Conservation (phyloP, 2,113 vertebrate species). For the Eulemur rufifrons region DNA sequence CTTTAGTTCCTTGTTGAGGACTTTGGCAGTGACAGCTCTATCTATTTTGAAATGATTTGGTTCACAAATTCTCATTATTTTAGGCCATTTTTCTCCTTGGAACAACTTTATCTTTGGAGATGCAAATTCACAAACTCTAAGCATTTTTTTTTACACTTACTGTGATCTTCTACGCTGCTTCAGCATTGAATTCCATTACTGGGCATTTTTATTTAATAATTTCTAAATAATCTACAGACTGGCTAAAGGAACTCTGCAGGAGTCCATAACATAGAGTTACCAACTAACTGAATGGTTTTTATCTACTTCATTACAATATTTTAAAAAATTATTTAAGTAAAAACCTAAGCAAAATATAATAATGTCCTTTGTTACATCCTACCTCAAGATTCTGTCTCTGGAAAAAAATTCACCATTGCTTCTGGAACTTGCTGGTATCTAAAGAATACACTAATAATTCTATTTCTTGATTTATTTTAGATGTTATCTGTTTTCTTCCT, state of each 20-base stretch:
- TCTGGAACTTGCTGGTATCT: constrained; percentile 32
- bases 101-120: constrained; percentile 62
- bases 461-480: constrained; percentile 36
- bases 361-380: constrained; percentile 20
- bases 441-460: constrained; percentile 39
- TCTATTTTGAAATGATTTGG: constrained; percentile 53
- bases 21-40: constrained; percentile 38
- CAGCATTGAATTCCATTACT: constrained; percentile 34
- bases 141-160: constrained; percentile 27
- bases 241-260: not conserved
- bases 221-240: constrained; percentile 24
- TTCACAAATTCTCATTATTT: constrained; percentile 59
- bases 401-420: constrained; percentile 34
- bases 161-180: constrained; percentile 18
- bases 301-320: constrained; percentile 1
- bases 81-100: constrained; percentile 36
- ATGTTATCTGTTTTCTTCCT: constrained; percentile 23
- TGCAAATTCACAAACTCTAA: constrained; percentile 47
- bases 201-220: constrained; percentile 45
- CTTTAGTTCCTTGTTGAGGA: constrained; percentile 37
- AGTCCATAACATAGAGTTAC: not conserved
- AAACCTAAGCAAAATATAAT: constrained; percentile 44
- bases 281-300: constrained; percentile 40
- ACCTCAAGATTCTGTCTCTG: constrained; percentile 7
- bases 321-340: not conserved